These are phyloP conservation scores for Gadopsis marmoratus DNA, from an alignment of 2,797 vertebrate species.

Conservation along the genomic window DNA sequence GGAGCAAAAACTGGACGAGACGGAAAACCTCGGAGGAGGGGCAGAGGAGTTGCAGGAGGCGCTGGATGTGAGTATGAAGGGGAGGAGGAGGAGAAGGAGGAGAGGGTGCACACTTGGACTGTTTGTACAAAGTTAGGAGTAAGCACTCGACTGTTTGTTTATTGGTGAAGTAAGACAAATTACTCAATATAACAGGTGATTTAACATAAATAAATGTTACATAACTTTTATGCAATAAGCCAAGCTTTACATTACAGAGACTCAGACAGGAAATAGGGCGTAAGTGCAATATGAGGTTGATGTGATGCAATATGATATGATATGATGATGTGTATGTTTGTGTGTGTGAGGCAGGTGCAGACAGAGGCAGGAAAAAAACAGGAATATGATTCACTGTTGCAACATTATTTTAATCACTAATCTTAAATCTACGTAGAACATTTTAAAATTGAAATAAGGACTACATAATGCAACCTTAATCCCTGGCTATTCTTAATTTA, in stretches of 20 bases:
- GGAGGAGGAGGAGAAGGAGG: not conserved
- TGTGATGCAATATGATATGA: too few species aligned
- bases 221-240: not conserved
- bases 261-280: not conserved
- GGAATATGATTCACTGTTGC: too few species aligned
- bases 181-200: too few species aligned
- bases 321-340: too few species aligned
- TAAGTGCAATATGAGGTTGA: not conserved
- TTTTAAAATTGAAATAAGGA: too few species aligned
- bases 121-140: not conserved
- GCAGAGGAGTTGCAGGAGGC: constrained; percentile 91
- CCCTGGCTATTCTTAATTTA: too few species aligned
- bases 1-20: constrained; percentile 91
- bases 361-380: too few species aligned
- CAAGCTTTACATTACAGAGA: not conserved
- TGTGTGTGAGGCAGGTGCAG: not conserved
- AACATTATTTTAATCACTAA: too few species aligned
- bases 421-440: too few species aligned
- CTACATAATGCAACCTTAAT: too few species aligned
- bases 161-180: not conserved
- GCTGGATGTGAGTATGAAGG: constrained; percentile 88
- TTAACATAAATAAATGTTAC: too few species aligned
- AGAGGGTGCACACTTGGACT: not conserved
- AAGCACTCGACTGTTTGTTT: not conserved
- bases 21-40: constrained; percentile 89